Percentiles rank a stretch among this genome's conserved stretches.
These are phyloP conservation scores for Erpornis zantholeuca DNA, from an alignment of 2,113 vertebrate species.

Conservation along the genomic window DNA sequence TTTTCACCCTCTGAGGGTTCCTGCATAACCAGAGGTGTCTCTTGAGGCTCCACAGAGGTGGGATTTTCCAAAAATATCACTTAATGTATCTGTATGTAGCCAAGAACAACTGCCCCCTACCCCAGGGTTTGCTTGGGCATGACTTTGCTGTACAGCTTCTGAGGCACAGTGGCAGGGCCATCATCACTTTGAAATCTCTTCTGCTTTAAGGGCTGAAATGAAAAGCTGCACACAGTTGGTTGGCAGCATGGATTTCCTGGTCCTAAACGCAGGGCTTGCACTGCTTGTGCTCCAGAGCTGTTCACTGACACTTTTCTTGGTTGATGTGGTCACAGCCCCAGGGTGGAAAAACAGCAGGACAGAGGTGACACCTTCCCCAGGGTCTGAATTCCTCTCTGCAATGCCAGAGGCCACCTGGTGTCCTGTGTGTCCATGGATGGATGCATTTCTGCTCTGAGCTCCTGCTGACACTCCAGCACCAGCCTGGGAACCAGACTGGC, in stretches of 20 bases:
- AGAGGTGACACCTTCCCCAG: background rate
- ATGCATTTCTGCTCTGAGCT: background rate
- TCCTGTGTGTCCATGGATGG: background rate
- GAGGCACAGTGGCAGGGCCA: background rate
- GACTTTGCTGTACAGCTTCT: background rate
- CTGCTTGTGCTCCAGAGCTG: background rate
- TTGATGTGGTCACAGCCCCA: background rate
- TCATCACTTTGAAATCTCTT: background rate
- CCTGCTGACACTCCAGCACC: background rate
- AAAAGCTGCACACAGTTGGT: background rate
- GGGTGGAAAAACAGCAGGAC: background rate
- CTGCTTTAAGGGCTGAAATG: background rate
- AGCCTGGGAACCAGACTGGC: background rate
- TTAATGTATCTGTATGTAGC: background rate
- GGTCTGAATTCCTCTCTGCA: background rate
- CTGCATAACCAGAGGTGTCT: background rate
- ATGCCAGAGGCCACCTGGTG: background rate
- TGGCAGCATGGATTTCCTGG: background rate
- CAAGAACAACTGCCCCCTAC: background rate
- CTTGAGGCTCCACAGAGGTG: background rate
- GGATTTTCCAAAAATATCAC: background rate
- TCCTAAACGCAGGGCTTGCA: background rate
- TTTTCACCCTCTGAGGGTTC: background rate
- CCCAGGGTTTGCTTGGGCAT: accelerated
- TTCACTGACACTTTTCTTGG: background rate